Evolutionary conservation across 2,113 vertebrate species (phyloP).

Genomic region (Melospiza georgiana): DNA sequence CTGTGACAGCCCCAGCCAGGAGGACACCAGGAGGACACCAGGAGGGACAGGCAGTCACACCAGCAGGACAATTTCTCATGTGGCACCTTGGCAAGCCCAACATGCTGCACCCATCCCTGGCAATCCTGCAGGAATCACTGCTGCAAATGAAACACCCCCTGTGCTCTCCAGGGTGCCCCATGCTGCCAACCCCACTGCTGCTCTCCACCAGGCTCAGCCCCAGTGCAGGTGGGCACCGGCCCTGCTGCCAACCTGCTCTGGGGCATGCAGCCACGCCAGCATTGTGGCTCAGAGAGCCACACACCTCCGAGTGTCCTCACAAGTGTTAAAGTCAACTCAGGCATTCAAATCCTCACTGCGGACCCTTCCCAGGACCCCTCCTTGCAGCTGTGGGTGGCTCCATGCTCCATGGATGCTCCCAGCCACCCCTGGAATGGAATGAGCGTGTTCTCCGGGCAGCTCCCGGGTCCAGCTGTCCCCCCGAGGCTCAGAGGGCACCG

Average conservation of each 20-base stretch:
- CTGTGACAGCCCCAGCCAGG: neutral
- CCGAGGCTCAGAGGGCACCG: neutral
- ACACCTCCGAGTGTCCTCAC: neutral
- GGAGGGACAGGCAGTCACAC: rapidly evolving
- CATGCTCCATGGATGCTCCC: neutral
- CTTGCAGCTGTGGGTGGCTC: neutral
- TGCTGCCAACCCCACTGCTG: neutral
- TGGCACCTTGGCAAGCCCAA: rapidly evolving
- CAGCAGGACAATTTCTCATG: rapidly evolving
- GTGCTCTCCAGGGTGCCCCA: no score
- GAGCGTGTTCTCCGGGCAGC: rapidly evolving
- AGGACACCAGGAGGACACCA: neutral
- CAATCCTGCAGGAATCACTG: neutral
- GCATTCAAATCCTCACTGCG: neutral
- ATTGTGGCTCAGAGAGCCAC: rapidly evolving
- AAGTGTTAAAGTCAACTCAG: neutral
- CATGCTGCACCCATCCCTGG: rapidly evolving
- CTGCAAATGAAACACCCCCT: neutral
- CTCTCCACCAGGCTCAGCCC: neutral
- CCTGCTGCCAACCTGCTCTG: neutral
- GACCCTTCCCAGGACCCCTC: neutral
- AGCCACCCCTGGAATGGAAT: neutral
- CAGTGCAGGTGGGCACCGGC: rapidly evolving
- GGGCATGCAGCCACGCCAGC: neutral
- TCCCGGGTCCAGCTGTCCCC: neutral